Conservation (phyloP, 2,888 invertebrate genomes). For the Drosophila ezoana region DNA sequence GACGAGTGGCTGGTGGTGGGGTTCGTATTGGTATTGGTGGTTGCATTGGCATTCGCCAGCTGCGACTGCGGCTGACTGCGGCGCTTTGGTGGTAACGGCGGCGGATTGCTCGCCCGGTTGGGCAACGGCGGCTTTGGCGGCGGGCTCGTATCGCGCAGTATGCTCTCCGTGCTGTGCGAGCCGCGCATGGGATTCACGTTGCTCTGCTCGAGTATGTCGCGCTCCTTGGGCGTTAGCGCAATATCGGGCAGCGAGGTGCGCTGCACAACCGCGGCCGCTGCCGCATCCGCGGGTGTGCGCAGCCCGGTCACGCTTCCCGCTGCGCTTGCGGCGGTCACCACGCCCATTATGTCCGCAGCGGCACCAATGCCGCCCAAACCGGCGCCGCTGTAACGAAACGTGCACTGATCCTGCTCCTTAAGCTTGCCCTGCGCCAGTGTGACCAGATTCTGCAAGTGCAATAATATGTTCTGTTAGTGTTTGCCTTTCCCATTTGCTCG, state of each 20-base stretch:
- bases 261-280: slow-evolving; percentile 85
- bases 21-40: slow-evolving; percentile 22
- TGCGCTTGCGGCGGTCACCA: slow-evolving; percentile 53
- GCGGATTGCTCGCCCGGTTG: slow-evolving; percentile 89
- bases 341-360: slow-evolving; percentile 70
- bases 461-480: background rate
- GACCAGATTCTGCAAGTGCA: slow-evolving; percentile 88
- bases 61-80: slow-evolving; percentile 82
- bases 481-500: too few relatives aligned
- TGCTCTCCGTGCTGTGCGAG: slow-evolving; percentile 93
- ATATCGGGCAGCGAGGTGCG: slow-evolving; percentile 92
- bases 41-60: slow-evolving; percentile 22
- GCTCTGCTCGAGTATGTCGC: slow-evolving; percentile 85
- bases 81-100: slow-evolving; percentile 92
- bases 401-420: slow-evolving; percentile 86
- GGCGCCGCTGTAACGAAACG: slow-evolving; percentile 75
- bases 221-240: slow-evolving; percentile 90
- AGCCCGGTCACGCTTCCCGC: slow-evolving; percentile 32
- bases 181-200: slow-evolving; percentile 88
- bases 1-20: slow-evolving; percentile 35
- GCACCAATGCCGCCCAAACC: slow-evolving; percentile 69
- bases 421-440: slow-evolving; percentile 93
- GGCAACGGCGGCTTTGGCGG: slow-evolving; percentile 96
- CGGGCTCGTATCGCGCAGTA: slow-evolving; percentile 90
- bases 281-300: slow-evolving; percentile 32